A percentile compares a stretch with the other conserved stretches of the same genome.
Evolutionary conservation across 2,797 vertebrate species (phyloP).

Genomic region (Mergus octosetaceus): DNA sequence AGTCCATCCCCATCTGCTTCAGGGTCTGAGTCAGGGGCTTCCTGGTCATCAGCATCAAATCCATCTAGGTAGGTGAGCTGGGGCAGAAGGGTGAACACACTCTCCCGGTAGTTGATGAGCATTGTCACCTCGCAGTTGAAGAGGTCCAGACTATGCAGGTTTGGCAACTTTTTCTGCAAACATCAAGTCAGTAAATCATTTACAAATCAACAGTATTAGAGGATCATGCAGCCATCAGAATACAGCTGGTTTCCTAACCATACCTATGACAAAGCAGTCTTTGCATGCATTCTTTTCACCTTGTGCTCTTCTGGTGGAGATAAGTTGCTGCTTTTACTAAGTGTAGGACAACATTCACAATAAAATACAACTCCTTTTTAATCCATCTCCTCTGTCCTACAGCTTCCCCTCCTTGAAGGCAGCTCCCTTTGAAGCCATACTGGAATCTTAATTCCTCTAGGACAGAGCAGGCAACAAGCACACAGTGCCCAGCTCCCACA

Average conservation of each 20-base stretch:
- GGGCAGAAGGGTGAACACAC: conserved; percentile 72
- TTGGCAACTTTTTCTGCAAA: conserved; percentile 73
- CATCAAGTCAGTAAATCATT: background rate
- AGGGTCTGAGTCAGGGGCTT: conserved; percentile 77
- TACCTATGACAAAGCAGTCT: background rate
- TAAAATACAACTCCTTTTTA: background rate
- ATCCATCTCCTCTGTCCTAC: background rate
- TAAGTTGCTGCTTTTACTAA: background rate
- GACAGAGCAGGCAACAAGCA: background rate
- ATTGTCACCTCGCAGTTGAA: conserved; percentile 75
- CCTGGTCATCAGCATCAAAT: conserved; percentile 70
- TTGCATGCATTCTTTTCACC: background rate
- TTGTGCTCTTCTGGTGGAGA: background rate
- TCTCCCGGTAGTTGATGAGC: conserved; percentile 73
- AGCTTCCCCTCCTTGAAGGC: background rate
- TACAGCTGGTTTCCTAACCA: background rate
- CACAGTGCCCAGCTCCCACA: background rate
- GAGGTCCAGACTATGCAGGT: conserved; percentile 72
- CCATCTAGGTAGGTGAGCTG: conserved; percentile 75
- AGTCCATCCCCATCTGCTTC: conserved; percentile 65
- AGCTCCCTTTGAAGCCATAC: background rate
- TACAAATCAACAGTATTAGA: background rate
- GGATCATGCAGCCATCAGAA: background rate
- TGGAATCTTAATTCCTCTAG: background rate
- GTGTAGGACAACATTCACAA: background rate